Evolutionary conservation across 2,797 vertebrate species (phyloP).

Genomic region (Glyptemys insculpta): DNA sequence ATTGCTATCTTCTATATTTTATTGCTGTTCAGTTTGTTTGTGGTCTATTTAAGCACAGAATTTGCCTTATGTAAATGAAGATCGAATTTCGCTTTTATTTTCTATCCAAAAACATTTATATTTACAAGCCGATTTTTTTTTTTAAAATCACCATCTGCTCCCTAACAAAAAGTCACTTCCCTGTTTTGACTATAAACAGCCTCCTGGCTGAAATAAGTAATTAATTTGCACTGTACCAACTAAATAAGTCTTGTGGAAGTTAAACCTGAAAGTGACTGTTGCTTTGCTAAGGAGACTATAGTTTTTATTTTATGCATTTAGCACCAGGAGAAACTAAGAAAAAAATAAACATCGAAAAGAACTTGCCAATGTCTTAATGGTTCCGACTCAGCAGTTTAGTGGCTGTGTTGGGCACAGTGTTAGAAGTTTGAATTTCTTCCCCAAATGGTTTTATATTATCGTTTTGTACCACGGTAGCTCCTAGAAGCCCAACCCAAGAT

Average conservation of each 20-base stretch:
- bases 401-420: neutral
- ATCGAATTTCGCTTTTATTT: constrained; percentile 34
- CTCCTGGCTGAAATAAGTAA: constrained; percentile 17
- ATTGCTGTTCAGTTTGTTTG: neutral
- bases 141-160: neutral
- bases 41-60: neutral
- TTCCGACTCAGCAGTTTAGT: neutral
- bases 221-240: constrained; percentile 25
- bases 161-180: constrained; percentile 33
- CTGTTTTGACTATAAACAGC: constrained; percentile 1
- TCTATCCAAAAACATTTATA: neutral
- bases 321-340: neutral
- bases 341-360: constrained; percentile 7
- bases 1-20: neutral
- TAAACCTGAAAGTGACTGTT: constrained; percentile 10
- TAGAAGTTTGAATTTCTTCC: neutral
- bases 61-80: constrained; percentile 9
- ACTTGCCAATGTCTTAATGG: constrained; percentile 23
- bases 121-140: neutral
- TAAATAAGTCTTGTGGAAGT: constrained; percentile 17
- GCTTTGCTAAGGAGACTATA: neutral
- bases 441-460: neutral
- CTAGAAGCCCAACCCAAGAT: neutral
- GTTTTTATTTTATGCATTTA: constrained; percentile 23
- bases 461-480: neutral